Evolutionary conservation across 2,113 vertebrate genomes (phyloP).

Genomic region (Hyperopisus bebe): DNA sequence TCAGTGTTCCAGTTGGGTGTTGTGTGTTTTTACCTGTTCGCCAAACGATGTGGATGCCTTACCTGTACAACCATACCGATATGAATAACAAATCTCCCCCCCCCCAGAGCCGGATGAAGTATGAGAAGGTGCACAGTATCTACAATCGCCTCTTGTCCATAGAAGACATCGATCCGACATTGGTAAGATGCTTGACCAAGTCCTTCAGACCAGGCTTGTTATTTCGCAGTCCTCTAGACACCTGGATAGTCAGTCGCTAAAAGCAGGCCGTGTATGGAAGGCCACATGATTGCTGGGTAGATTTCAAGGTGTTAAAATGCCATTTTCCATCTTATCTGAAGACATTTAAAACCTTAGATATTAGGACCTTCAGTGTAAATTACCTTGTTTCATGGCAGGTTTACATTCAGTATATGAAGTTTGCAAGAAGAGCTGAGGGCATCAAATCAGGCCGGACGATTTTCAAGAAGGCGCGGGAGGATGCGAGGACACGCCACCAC

Average conservation of each 20-base stretch:
- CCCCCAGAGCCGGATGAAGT: constrained; percentile 92
- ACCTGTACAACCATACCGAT: not conserved
- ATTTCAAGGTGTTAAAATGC: not conserved
- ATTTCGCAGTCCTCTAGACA: not conserved
- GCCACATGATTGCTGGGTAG: not conserved
- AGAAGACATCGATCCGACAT: constrained; percentile 94
- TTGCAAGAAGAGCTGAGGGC: constrained; percentile 93
- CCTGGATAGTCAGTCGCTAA: not conserved
- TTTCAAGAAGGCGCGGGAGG: constrained; percentile 98
- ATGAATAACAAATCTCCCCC: not conserved
- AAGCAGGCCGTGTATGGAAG: not conserved
- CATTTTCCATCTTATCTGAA: not conserved
- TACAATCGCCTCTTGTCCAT: constrained; percentile 92
- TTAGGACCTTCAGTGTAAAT: not conserved
- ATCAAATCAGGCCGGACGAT: constrained; percentile 95
- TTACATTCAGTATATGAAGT: constrained; percentile 99
- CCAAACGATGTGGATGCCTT: not conserved
- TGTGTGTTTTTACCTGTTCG: not conserved
- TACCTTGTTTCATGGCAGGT: constrained; percentile 54
- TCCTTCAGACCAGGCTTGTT: not conserved
- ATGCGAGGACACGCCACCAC: constrained; percentile 86
- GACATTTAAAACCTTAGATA: not conserved
- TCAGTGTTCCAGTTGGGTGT: not conserved
- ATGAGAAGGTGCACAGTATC: constrained; percentile 96
- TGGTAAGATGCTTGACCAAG: constrained; percentile 62